Evolutionary conservation across 1,140 invertebrate species (phyloP), one percentile per base, ranked within the genome.

Genomic region (Onthophagus taurus): DNA sequence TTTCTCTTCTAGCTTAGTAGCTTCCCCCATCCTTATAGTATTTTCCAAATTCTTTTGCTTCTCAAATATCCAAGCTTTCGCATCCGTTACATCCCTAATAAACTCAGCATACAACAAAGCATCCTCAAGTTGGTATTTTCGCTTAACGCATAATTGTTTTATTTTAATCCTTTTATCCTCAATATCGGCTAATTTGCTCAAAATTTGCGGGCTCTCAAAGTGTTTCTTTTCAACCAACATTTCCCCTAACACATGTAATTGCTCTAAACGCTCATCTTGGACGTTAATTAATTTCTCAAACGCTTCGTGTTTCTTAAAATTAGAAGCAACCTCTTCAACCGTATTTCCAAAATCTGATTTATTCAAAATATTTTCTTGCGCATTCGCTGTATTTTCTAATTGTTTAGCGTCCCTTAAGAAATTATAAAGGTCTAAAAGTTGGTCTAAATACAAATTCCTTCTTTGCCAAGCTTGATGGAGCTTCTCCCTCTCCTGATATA

Each of bases 331-430:
- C 62, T 91, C 86, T 65, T 93, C 89, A 0, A 94, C 89, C 48
- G 79, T 77, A 56, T 72, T 39, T 65, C 71, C 24, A 63, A 71
- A 52, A 68, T 61, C 57, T 18, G 43, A 59, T 57, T 59, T 45
- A 69, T 70, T 55, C 4, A 80, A 59, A 0, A 82, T 76, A 0
- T 83, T 87, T 69, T 95, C 91, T 65, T 97, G 93, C 5, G 85
- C 76, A 18, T 78, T 80, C 45, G 89, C 92, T 2, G 91, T 72
- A 50, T 89, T 85, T 55, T 97, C 86, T 16, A 97, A 75, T 64
- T 94, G 87, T 60, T 94, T 92, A 9, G 89, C 89, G 69, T 98
- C 95, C 20, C 93, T 73, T 31, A 96, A 67, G 77, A 98, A 97
- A 59, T 90, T 87, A 60, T 97, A 91, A 41, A 94, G 69, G 63